A percentile compares a stretch with the other conserved stretches of the same genome.
phyloP scores from a whole-genome alignment of 2,888 invertebrate genomes.

The Hirtodrosophila duncani region DNA sequence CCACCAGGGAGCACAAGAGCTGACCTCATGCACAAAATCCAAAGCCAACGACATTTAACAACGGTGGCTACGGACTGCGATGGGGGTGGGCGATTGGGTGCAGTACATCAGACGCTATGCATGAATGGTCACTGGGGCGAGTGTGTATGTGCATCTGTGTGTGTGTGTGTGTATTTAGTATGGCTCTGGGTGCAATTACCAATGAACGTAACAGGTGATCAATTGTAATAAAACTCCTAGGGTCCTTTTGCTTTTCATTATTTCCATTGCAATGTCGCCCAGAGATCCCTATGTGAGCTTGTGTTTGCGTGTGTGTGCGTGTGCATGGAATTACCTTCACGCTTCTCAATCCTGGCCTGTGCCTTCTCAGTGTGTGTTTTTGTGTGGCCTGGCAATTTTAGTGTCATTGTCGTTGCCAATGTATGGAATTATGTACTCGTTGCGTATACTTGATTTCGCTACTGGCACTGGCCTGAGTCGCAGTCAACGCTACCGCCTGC shows the following conservation, averaged over 20 bases:
- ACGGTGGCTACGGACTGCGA: conserved; percentile 19
- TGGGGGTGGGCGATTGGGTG: conserved; percentile 9
- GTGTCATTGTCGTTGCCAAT: conserved; percentile 39
- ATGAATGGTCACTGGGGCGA: not conserved
- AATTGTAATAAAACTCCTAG: conserved; percentile 75
- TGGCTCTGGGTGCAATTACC: conserved; percentile 73
- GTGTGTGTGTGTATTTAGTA: conserved; percentile 54
- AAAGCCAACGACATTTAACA: conserved; percentile 43
- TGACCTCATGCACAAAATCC: conserved; percentile 64
- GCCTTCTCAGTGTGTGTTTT: not conserved
- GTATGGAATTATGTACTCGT: conserved; percentile 56
- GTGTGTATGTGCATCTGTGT: conserved; percentile 1
- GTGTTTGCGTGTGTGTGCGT: not conserved
- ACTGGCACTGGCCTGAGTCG: not conserved
- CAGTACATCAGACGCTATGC: conserved; percentile 4
- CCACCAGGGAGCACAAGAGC: conserved; percentile 52
- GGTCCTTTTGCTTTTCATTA: conserved; percentile 72
- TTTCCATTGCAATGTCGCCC: conserved; percentile 60
- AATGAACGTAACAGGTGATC: conserved; percentile 76
- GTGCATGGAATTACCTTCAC: conserved; percentile 18
- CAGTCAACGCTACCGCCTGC: no score
- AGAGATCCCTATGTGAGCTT: not conserved
- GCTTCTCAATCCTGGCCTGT: conserved; percentile 23
- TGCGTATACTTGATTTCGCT: conserved; percentile 55
- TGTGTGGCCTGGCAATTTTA: conserved; percentile 24